Conservation (phyloP, 2,888 invertebrate species). For the Volucella bombylans region DNA sequence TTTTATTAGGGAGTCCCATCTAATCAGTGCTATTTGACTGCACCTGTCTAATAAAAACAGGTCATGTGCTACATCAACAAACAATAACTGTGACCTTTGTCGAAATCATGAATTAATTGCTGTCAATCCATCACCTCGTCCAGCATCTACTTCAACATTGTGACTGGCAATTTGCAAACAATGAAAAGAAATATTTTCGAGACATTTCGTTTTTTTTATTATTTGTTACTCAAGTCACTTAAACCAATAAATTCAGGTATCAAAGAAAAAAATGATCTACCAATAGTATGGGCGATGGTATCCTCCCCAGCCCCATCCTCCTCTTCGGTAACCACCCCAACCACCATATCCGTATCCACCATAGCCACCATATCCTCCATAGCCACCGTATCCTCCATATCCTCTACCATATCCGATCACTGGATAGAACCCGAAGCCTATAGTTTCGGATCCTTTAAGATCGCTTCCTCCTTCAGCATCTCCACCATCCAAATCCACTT, state of each 20-base stretch:
- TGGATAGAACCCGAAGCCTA: slow-evolving; percentile 77
- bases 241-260: not conserved
- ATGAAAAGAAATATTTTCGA: not conserved
- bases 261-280: slow-evolving; percentile 14
- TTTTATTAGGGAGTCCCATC: too few relatives aligned
- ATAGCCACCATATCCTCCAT: slow-evolving; percentile 70
- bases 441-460: slow-evolving; percentile 76
- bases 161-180: not conserved
- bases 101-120: too few relatives aligned
- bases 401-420: slow-evolving; percentile 69
- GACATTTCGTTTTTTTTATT: not conserved
- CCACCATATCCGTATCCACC: slow-evolving; percentile 74
- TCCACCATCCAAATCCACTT: slow-evolving; percentile 49
- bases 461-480: slow-evolving; percentile 61
- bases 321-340: slow-evolving; percentile 57
- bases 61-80: too few relatives aligned
- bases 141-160: too few relatives aligned
- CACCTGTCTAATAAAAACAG: too few relatives aligned
- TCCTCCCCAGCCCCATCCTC: slow-evolving; percentile 58
- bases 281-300: slow-evolving; percentile 38
- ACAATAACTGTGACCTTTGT: too few relatives aligned
- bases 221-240: slow-evolving; percentile 31
- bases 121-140: too few relatives aligned
- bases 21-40: too few relatives aligned
- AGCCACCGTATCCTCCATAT: slow-evolving; percentile 69